A percentile compares a stretch with the other conserved stretches of the same genome.
Conservation (phyloP, 2,888 invertebrate genomes). For the Loripinus fragilis region DNA sequence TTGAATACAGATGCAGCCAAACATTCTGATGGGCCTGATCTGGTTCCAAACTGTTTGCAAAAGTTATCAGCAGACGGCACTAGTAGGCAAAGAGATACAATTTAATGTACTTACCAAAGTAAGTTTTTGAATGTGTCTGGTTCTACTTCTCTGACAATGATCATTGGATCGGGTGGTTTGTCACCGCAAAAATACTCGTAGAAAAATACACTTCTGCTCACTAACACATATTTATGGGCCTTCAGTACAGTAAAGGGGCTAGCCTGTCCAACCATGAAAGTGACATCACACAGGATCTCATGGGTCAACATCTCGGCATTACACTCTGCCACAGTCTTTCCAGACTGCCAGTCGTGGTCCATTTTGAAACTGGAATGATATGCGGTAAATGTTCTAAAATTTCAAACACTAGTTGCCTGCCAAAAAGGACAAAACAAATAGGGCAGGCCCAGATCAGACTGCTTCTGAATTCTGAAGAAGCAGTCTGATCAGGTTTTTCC, state of each 20-base stretch:
- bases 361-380: conserved; percentile 23
- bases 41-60: too few relatives aligned
- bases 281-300: conserved; percentile 43
- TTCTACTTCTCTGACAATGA: conserved; percentile 16
- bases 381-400: too few relatives aligned
- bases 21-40: too few relatives aligned
- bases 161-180: not conserved
- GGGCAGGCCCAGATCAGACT: too few relatives aligned
- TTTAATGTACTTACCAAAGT: conserved; percentile 31
- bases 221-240: conserved; percentile 35
- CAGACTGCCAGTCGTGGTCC: conserved; percentile 49
- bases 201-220: conserved; percentile 25
- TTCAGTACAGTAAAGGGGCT: conserved; percentile 19
- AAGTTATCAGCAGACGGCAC: too few relatives aligned
- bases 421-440: too few relatives aligned
- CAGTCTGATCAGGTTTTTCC: too few relatives aligned
- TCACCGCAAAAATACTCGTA: conserved; percentile 15
- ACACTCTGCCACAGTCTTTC: conserved; percentile 37
- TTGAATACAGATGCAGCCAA: too few relatives aligned
- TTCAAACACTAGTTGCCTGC: too few relatives aligned
- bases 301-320: conserved; percentile 42
- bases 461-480: too few relatives aligned
- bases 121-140: conserved; percentile 27
- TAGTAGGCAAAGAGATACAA: too few relatives aligned
- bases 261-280: conserved; percentile 35